phyloP scores from a whole-genome alignment of 2,888 invertebrate species.

The Loripinus fragilis region DNA sequence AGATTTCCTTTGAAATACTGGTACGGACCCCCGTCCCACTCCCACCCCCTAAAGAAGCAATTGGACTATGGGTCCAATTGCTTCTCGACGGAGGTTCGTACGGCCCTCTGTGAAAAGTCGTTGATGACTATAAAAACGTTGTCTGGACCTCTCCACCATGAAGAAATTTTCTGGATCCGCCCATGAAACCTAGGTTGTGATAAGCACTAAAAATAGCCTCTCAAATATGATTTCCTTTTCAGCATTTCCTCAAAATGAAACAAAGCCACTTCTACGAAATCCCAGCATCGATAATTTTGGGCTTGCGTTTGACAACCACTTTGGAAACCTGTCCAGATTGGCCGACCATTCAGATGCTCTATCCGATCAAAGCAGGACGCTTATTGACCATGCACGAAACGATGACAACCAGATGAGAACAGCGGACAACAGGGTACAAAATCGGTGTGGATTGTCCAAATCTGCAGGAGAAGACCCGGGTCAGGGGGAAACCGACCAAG shows the following conservation, averaged over 20 bases:
- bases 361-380: not conserved
- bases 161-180: too few relatives aligned
- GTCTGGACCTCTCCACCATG: too few relatives aligned
- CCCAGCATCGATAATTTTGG: conserved; percentile 5
- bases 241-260: conserved; percentile 24
- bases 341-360: not conserved
- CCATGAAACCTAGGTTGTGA: too few relatives aligned
- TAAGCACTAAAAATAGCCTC: too few relatives aligned
- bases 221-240: not conserved
- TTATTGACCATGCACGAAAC: conserved; percentile 3
- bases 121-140: too few relatives aligned
- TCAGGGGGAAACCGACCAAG: not conserved
- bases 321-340: not conserved
- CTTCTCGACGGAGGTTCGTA: too few relatives aligned
- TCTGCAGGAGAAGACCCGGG: not conserved
- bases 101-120: too few relatives aligned
- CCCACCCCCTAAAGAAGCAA: too few relatives aligned
- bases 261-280: conserved; percentile 21
- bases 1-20: too few relatives aligned
- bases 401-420: conserved; percentile 13
- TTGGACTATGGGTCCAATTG: too few relatives aligned
- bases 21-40: too few relatives aligned
- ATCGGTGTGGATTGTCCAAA: not conserved
- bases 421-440: not conserved
- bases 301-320: not conserved